Base-by-base conservation (phyloP, 2,888 invertebrate genomes). In the Steinernema hermaphroditum region DNA sequence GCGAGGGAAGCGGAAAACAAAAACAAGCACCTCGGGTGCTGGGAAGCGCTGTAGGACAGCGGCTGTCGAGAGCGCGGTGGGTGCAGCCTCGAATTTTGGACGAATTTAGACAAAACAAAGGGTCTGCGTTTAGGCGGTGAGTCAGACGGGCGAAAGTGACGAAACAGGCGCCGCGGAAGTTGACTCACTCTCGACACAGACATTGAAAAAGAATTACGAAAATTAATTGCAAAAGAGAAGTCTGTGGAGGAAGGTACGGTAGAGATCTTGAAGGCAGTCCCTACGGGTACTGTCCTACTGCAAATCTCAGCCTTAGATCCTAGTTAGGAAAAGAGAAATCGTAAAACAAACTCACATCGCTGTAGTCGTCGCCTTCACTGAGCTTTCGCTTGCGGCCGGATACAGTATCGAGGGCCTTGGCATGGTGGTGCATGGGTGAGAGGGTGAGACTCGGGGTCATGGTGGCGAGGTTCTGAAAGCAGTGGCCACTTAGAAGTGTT, bases 261-360 rank as follows among this genome's bases (percentile, higher is more conserved):
- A 37, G 37, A 37, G 37, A 12, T 37, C 6, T 50, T 50, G 50
- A 50, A n/a, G n/a, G n/a, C n/a, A n/a, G n/a, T n/a, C n/a, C n/a
- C n/a, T n/a, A n/a, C n/a, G n/a, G n/a, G n/a, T n/a, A n/a, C n/a
- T n/a, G n/a, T n/a, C n/a, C n/a, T n/a, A n/a, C n/a, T n/a, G n/a
- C n/a, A n/a, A n/a, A n/a, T n/a, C n/a, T n/a, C n/a, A n/a, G n/a
- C n/a, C n/a, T n/a, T n/a, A n/a, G n/a, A n/a, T n/a, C n/a, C n/a
- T n/a, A n/a, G n/a, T n/a, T n/a, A n/a, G n/a, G n/a, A n/a, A n/a
- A n/a, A n/a, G n/a, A n/a, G n/a, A n/a, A n/a, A n/a, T n/a, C n/a
- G 46, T 54, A 27, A 22, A 54, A 54, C 12, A 54, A 54, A 62
- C 62, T 62, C 62, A 62, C 62, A 62, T 62, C 62, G 19, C 62